Evolutionary conservation across 2,797 vertebrate genomes (phyloP).

Genomic region (Mus spretus): DNA sequence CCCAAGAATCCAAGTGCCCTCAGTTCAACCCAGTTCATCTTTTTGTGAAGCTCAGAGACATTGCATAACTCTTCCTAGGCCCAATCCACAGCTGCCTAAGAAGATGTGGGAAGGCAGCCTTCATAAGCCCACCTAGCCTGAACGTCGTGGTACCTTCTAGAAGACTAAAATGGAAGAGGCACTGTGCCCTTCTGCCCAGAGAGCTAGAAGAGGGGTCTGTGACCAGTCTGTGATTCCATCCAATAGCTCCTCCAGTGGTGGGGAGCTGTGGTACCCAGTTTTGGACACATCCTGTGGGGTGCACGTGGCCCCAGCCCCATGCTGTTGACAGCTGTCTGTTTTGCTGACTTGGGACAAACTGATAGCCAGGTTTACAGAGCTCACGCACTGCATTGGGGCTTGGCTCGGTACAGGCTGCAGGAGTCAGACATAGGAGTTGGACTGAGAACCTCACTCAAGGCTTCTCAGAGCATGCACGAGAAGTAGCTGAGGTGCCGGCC

Average conservation of each 20-base stretch:
- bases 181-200: too few relatives aligned
- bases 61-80: not conserved
- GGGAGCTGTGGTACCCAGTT: too few relatives aligned
- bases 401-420: not conserved
- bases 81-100: not conserved
- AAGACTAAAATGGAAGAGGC: not conserved
- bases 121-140: not conserved
- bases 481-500: too few relatives aligned
- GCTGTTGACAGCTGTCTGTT: not conserved
- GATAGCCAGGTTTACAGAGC: not conserved
- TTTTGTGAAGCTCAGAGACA: not conserved
- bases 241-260: not conserved
- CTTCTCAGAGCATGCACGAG: not conserved
- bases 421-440: accelerated
- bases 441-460: not conserved
- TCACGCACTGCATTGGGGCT: not conserved
- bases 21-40: not conserved
- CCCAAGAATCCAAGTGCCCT: not conserved
- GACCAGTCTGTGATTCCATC: not conserved
- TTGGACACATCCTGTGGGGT: accelerated
- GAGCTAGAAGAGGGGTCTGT: accelerated
- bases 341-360: not conserved
- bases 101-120: not conserved
- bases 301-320: accelerated
- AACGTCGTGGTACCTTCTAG: not conserved